A percentile compares a stretch with the other conserved stretches of the same genome.
These are phyloP conservation scores for Bradypodion ventrale DNA, from an alignment of 2,797 vertebrate species.

Conservation along the genomic window DNA sequence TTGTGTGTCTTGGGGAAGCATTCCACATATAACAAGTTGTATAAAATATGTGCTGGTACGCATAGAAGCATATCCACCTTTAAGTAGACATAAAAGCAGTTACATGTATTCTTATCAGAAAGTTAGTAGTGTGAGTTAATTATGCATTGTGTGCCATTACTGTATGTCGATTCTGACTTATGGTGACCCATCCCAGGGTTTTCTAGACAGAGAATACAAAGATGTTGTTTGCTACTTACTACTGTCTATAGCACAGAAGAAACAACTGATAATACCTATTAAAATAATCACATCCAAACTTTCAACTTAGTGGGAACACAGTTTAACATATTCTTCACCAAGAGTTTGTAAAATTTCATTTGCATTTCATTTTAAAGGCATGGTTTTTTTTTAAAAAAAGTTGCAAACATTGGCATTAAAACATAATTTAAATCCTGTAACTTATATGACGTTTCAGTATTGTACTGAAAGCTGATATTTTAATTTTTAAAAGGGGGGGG, in stretches of 20 bases:
- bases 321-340: background rate
- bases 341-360: background rate
- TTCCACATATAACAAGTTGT: background rate
- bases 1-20: background rate
- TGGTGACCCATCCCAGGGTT: no score
- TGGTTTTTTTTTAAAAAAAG: background rate
- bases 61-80: background rate
- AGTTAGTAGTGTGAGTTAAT: no score
- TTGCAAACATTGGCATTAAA: constrained; percentile 5
- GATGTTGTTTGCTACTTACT: no score
- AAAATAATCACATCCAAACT: background rate
- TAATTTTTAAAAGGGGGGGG: background rate
- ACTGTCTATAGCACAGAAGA: no score
- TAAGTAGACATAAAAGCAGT: background rate
- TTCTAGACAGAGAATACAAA: no score
- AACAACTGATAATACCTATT: background rate
- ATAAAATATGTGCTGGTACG: background rate
- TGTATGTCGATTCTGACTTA: no score
- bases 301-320: background rate
- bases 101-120: background rate
- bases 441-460: background rate
- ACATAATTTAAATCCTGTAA: background rate
- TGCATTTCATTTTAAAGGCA: background rate
- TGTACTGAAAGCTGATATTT: background rate
- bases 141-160: no score